phyloP scores from a whole-genome alignment of 2,113 vertebrate species.

The Fulica atra region DNA sequence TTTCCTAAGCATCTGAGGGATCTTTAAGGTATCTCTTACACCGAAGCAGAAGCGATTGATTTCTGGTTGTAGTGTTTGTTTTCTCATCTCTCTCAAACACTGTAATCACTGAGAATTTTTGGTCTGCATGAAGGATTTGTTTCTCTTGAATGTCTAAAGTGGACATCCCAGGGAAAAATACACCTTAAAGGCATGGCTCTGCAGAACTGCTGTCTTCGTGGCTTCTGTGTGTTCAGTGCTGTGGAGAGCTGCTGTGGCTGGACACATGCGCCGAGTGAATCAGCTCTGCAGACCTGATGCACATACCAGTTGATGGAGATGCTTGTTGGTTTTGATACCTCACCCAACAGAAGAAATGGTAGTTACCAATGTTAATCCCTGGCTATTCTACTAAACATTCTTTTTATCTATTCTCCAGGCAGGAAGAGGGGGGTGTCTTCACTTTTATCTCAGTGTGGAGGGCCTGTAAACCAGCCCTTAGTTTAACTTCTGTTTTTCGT shows the following conservation, averaged over 20 bases:
- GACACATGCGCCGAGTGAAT: fast-evolving
- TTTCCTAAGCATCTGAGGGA: constrained; percentile 4
- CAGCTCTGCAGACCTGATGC: background rate
- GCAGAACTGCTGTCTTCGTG: background rate
- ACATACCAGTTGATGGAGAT: background rate
- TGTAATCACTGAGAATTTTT: background rate
- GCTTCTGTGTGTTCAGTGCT: background rate
- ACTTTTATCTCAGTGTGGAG: background rate
- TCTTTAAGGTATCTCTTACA: background rate
- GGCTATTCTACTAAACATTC: background rate
- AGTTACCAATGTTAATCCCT: background rate
- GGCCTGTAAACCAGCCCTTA: background rate
- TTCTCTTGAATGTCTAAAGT: background rate
- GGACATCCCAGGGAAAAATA: background rate
- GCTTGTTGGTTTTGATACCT: background rate
- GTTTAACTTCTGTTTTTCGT: background rate
- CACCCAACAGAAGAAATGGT: background rate
- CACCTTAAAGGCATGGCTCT: background rate
- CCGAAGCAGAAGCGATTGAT: background rate
- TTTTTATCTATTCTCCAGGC: background rate
- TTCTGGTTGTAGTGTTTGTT: background rate
- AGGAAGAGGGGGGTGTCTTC: background rate
- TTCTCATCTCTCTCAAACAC: background rate
- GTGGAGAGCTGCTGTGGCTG: background rate
- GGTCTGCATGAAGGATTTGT: background rate